These are phyloP conservation scores for Dryobotodes eremita DNA, from an alignment of 2,888 invertebrate genomes.

Conservation along the genomic window DNA sequence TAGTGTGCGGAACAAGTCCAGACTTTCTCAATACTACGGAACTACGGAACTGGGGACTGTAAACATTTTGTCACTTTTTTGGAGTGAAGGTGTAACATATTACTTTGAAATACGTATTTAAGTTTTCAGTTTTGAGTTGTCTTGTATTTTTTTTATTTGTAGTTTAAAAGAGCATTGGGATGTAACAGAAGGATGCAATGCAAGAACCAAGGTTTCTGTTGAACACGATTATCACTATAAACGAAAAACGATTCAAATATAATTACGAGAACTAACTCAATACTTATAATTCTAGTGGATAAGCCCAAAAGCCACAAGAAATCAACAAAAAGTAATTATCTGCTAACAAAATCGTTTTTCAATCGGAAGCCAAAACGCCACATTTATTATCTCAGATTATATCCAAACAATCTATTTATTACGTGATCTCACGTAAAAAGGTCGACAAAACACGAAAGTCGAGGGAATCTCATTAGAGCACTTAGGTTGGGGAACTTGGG, in stretches of 20 bases:
- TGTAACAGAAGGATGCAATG: neutral
- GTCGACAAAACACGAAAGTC: constrained; percentile 41
- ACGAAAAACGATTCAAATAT: neutral
- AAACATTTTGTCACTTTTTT: constrained; percentile 40
- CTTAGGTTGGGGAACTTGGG: constrained; percentile 29
- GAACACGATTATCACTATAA: neutral
- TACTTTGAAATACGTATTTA: neutral
- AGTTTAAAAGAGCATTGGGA: neutral
- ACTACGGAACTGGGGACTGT: constrained; percentile 2
- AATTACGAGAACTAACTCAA: neutral
- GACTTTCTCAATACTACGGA: constrained; percentile 36
- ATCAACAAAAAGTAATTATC: neutral
- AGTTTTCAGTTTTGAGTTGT: neutral
- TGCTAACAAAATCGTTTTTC: neutral
- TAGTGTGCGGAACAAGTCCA: constrained; percentile 52
- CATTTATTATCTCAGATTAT: constrained; percentile 13
- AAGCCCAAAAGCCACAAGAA: neutral
- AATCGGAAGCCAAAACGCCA: constrained; percentile 11
- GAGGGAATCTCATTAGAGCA: constrained; percentile 55
- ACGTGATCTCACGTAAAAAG: constrained; percentile 43
- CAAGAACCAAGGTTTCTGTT: neutral
- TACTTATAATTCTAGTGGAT: neutral
- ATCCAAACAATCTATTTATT: constrained; percentile 52
- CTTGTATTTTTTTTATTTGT: neutral
- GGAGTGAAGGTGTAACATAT: neutral